These are phyloP conservation scores for Chiloscyllium plagiosum DNA, from an alignment of 2,113 vertebrate genomes.

Conservation along the genomic window DNA sequence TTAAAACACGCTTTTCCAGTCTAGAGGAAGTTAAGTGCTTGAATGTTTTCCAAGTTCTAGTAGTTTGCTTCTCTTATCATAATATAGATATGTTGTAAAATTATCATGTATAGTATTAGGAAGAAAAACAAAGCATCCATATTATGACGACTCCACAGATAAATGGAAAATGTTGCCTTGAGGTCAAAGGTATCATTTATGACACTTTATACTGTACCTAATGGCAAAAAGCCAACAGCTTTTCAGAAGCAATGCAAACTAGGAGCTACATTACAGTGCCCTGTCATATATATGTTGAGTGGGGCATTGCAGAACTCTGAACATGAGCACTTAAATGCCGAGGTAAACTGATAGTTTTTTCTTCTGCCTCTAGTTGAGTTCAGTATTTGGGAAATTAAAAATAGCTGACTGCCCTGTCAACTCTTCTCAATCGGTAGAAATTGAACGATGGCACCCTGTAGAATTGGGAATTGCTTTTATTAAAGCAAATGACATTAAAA, in stretches of 20 bases:
- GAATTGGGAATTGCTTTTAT: neutral
- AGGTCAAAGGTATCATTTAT: slow-evolving; percentile 31
- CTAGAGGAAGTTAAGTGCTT: slow-evolving; percentile 9
- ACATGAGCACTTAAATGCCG: neutral
- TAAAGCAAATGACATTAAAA: neutral
- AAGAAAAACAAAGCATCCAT: neutral
- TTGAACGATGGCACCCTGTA: neutral
- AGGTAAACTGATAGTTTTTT: neutral
- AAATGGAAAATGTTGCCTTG: neutral
- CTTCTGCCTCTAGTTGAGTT: neutral
- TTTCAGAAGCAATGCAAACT: neutral
- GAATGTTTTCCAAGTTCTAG: slow-evolving; percentile 20
- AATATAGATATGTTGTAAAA: neutral
- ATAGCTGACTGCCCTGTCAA: neutral
- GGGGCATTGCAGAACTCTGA: neutral
- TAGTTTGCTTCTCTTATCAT: neutral
- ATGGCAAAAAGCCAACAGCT: neutral
- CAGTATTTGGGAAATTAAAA: neutral
- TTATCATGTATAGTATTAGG: neutral
- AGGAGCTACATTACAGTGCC: neutral
- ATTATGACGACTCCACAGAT: neutral
- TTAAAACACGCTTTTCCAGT: slow-evolving; percentile 25
- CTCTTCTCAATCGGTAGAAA: neutral
- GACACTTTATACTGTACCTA: neutral
- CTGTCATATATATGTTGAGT: neutral